Percentiles rank a stretch among this genome's conserved stretches.
Conservation (phyloP, 2,113 vertebrate genomes). For the Balaenoptera acutorostrata region DNA sequence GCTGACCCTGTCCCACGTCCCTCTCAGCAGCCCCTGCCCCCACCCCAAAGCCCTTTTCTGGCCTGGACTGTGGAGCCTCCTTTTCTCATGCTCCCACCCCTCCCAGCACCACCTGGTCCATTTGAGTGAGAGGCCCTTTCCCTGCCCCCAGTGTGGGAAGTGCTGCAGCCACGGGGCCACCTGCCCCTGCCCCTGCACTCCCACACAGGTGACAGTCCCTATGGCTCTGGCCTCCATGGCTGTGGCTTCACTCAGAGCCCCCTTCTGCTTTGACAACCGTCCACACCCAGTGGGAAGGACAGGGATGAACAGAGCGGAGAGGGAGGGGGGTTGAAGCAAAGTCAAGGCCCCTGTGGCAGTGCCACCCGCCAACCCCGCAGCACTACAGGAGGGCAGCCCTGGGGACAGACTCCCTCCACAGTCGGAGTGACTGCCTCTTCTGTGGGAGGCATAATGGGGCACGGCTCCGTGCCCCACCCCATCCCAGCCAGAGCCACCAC, state of each 20-base stretch:
- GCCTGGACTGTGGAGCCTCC: slow-evolving; percentile 81
- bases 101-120: slow-evolving; percentile 83
- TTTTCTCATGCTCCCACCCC: slow-evolving; percentile 14
- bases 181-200: background rate
- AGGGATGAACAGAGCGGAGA: background rate
- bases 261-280: background rate
- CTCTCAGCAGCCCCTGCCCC: slow-evolving; percentile 32
- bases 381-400: background rate
- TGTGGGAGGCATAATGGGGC: background rate
- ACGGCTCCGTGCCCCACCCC: background rate
- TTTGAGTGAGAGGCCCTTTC: slow-evolving; percentile 75
- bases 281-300: background rate
- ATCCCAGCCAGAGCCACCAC: background rate
- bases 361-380: background rate
- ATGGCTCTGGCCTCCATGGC: background rate
- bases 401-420: background rate
- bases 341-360: background rate
- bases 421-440: background rate
- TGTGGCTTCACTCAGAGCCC: background rate
- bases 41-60: slow-evolving; percentile 80
- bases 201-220: background rate
- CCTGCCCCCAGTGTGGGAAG: slow-evolving; percentile 74
- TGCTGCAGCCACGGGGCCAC: slow-evolving; percentile 72
- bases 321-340: background rate
- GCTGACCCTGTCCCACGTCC: slow-evolving; percentile 72